phyloP scores from a whole-genome alignment of 1,140 invertebrate species.

The Dendrolimus kikuchii region DNA sequence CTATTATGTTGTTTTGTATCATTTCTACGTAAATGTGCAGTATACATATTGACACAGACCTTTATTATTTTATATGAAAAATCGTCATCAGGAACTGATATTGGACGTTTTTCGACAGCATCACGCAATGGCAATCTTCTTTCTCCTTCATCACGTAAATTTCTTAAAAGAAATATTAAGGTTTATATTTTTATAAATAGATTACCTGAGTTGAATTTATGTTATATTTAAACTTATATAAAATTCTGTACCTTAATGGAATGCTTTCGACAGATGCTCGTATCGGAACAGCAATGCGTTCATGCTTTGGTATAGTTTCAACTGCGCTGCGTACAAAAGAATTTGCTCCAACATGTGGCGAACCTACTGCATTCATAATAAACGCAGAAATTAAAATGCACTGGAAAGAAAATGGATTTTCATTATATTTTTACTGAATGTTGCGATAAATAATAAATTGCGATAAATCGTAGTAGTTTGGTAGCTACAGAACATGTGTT shows the following conservation, averaged over 20 bases:
- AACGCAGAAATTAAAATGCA: conserved; percentile 27
- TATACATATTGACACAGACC: neutral
- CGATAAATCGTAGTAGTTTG: too few species aligned
- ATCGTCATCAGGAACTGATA: conserved; percentile 36
- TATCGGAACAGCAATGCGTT: conserved; percentile 44
- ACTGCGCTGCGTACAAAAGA: conserved; percentile 50
- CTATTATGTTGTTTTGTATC: too few species aligned
- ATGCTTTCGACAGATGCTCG: conserved; percentile 58
- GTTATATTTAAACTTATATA: conserved; percentile 3
- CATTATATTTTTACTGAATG: conserved; percentile 1
- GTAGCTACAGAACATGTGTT: too few species aligned
- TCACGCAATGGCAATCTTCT: conserved; percentile 73
- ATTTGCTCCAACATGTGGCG: conserved; percentile 31
- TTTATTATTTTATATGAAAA: conserved; percentile 26
- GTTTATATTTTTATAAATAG: neutral
- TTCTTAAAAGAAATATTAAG: conserved; percentile 3
- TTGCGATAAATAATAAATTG: too few species aligned
- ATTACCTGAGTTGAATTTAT: neutral
- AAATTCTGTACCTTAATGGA: conserved; percentile 43
- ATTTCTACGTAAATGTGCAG: neutral
- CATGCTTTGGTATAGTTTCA: conserved; percentile 51
- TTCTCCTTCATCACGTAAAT: conserved; percentile 41
- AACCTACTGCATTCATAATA: conserved; percentile 27
- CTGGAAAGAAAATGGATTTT: conserved; percentile 22
- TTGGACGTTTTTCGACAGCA: conserved; percentile 78